Evolutionary conservation across 2,888 invertebrate species (phyloP).

Genomic region (Andrena trimmerana): DNA sequence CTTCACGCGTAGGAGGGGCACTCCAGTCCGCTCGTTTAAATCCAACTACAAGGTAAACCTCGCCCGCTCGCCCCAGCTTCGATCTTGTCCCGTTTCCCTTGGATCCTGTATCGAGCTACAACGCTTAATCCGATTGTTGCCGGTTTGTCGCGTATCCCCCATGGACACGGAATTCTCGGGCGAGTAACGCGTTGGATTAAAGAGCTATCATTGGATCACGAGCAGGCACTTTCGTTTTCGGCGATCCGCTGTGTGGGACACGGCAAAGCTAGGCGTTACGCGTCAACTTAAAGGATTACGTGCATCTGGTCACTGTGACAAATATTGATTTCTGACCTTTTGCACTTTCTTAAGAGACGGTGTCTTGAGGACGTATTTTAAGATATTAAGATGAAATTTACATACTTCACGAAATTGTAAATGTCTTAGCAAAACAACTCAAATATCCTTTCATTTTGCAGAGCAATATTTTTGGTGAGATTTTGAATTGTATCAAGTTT

Average conservation of each 20-base stretch:
- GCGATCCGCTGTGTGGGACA: background rate
- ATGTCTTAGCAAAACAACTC: too few relatives aligned
- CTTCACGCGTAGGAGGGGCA: conserved; percentile 60
- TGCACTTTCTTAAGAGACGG: background rate
- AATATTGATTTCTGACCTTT: background rate
- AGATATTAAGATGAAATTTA: background rate
- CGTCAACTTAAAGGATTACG: background rate
- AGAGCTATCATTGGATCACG: conserved; percentile 32
- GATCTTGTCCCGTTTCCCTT: conserved; percentile 17
- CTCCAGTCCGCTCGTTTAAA: conserved; percentile 59
- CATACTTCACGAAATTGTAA: background rate
- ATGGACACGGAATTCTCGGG: conserved; percentile 18
- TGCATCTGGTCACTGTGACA: background rate
- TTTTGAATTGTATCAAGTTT: too few relatives aligned
- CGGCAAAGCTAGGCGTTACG: background rate
- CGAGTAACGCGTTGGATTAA: conserved; percentile 34
- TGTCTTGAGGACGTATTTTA: background rate
- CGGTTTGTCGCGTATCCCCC: conserved; percentile 42
- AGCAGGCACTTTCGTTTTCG: background rate
- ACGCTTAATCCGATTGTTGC: conserved; percentile 60
- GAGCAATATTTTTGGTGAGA: too few relatives aligned
- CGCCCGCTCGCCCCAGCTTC: conserved; percentile 11
- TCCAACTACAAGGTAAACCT: conserved; percentile 66
- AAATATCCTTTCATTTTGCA: too few relatives aligned
- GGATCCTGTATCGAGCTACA: conserved; percentile 41